phyloP scores from a whole-genome alignment of 2,888 invertebrate species.

The Oxytorus armatus region DNA sequence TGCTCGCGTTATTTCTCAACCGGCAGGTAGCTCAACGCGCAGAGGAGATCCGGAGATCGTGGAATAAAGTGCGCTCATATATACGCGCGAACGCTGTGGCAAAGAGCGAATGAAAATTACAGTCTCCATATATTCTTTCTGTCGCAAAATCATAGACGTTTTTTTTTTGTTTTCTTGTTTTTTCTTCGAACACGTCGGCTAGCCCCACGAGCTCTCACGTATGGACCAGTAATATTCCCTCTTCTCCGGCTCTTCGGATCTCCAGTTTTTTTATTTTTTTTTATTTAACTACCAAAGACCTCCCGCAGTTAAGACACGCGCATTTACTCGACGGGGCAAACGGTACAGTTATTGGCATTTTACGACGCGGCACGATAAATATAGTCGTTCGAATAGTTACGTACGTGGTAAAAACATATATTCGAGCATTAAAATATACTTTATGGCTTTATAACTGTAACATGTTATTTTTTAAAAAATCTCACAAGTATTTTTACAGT shows the following conservation, averaged over 20 bases:
- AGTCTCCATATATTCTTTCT: no score
- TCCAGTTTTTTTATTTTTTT: background rate
- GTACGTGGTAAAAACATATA: background rate
- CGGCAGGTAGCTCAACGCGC: no score
- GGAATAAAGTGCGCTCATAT: no score
- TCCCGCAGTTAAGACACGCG: slow-evolving; percentile 32
- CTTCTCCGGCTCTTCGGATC: no score
- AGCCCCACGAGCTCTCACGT: no score
- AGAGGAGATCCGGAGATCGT: no score
- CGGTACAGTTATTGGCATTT: slow-evolving; percentile 47
- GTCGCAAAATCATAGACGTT: background rate
- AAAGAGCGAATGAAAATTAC: background rate
- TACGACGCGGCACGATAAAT: slow-evolving; percentile 29
- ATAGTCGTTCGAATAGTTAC: slow-evolving; percentile 17
- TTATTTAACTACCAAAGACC: slow-evolving; percentile 2
- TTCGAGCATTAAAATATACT: no score
- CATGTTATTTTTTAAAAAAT: background rate
- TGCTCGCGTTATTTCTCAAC: slow-evolving; percentile 3
- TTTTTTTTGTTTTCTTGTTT: no score
- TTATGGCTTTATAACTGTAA: no score
- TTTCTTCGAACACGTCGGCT: no score
- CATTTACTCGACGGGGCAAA: slow-evolving; percentile 49
- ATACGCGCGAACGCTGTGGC: no score
- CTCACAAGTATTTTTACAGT: no score
- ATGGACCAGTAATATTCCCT: slow-evolving; percentile 12